Percentiles rank a stretch among this genome's conserved stretches.
Evolutionary conservation across 2,797 vertebrate species (phyloP).

Genomic region (Squalus acanthias): DNA sequence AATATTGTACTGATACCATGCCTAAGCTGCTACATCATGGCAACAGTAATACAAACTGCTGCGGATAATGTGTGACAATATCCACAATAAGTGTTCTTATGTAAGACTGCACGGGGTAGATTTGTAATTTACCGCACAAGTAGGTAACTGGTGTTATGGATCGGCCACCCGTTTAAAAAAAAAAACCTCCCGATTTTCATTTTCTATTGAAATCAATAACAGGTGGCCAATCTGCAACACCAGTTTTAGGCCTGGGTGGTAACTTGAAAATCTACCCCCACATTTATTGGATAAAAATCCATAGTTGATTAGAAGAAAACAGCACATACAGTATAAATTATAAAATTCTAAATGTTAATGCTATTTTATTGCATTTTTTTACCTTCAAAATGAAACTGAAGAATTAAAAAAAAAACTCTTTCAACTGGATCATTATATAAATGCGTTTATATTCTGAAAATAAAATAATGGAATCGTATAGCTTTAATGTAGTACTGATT

Average conservation of each 20-base stretch:
- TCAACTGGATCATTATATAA: neutral
- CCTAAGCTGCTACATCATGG: neutral
- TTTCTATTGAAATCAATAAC: neutral
- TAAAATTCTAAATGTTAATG: neutral
- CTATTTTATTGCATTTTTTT: neutral
- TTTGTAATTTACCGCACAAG: too few species aligned
- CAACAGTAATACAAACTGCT: too few species aligned
- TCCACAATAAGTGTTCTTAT: neutral
- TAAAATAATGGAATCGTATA: neutral
- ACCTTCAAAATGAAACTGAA: neutral
- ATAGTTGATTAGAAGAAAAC: neutral
- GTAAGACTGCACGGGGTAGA: neutral
- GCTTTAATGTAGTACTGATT: neutral
- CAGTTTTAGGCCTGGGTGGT: neutral
- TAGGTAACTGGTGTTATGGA: too few species aligned
- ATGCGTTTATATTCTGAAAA: neutral
- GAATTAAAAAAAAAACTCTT: neutral
- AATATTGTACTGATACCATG: neutral
- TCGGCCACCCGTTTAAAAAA: neutral
- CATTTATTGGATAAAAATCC: neutral
- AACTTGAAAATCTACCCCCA: neutral
- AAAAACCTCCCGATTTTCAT: neutral
- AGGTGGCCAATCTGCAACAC: neutral
- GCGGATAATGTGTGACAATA: neutral
- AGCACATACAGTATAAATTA: neutral